Base-by-base conservation (phyloP, 2,113 vertebrate genomes). In the Coregonus clupeaformis region DNA sequence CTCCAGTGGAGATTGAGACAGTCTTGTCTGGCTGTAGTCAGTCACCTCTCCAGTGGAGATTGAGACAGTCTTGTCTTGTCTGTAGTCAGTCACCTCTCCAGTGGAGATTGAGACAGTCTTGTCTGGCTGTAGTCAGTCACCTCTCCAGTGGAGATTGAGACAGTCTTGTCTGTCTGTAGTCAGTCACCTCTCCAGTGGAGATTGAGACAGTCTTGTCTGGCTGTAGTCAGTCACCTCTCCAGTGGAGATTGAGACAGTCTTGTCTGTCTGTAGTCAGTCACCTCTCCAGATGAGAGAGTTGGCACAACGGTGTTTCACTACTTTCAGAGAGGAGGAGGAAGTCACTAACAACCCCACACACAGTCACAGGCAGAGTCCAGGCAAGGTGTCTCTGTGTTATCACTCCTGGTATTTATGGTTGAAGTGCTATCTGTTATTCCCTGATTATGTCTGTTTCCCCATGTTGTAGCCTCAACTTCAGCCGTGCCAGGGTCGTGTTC, bases 241-340 rank as follows among this genome's bases (percentile, higher is more conserved):
- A 20, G 22, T 12, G 22, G 22, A 68, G 14, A 3, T 7, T 9
- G 36, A 42, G 7, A 42, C 36, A 27, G 59, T 45, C 24, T n/a
- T 45, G 32, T 60, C 2, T 16, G 14, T 2, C 9, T 59, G 5
- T 11, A 36, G 52, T 68, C 70, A 30, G 6, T 49, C 59, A 45
- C 42, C 57, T 73, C 57, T 67, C 62, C 45, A 27, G 29, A 55
- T 75, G 67, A 29, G 27, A 59, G 12, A 57, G 70, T 66, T 82
- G 89, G 86, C 86, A 89, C 85, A 2, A 73, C 5, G 72, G 85
- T 87, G 81, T 82, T 79, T 85, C 1, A 13, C 16, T 59, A 57
- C 64, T 45, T 29, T 9, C 49, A 73, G 70, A 11, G 22, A 65
- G 30, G 27, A 42, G 32, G 14, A 66, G 57, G 69, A 18, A 27